Evolutionary conservation across 2,888 invertebrate species (phyloP), one percentile per base, ranked within the genome.

Genomic region (Eulithis prunata): DNA sequence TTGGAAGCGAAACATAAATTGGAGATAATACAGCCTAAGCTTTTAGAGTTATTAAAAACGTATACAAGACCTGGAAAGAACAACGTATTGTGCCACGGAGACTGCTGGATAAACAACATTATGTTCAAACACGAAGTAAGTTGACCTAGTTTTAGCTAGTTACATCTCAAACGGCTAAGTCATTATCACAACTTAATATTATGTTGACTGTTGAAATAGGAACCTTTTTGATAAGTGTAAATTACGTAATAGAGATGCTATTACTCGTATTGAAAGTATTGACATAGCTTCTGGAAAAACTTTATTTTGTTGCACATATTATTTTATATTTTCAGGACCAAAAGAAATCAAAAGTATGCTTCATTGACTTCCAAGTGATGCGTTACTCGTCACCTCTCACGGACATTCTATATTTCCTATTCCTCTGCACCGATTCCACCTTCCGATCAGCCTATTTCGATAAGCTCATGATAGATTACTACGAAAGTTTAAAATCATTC

Each of bases 31-130:
- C 75, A 80, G 69, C 66, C 74, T 1, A 83, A 81, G 52, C 71
- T 92, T 32, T 75, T 90, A 58, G 74, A 86, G 0, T 64, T 88
- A 46, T 75, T 91, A 62, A 85, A 82, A 77, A 70, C 68, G 21
- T 91, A 83, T 64, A 78, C 80, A 0, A 75, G 75, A 62, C 83
- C 89, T 11, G 76, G 75, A 41, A 79, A 80, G 13, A 78, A 73
- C 36, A 90, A 82, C 68, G 90, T 90, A 12, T 75, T 92, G 41
- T 91, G 91, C 69, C 92, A 92, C 58, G 91, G 91, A 28, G 91
- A 92, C 70, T 89, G 84, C 68, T 91, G 91, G 91, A 80, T 88
- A 4, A 90, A 88, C 68, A 88, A 89, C 69, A 83, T 88, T 68
- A 74, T 90, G 43, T 86, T 89, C 66, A 84, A 84, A 72, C 68